Conservation (phyloP, 2,888 invertebrate genomes). For the Hesperia comma region DNA sequence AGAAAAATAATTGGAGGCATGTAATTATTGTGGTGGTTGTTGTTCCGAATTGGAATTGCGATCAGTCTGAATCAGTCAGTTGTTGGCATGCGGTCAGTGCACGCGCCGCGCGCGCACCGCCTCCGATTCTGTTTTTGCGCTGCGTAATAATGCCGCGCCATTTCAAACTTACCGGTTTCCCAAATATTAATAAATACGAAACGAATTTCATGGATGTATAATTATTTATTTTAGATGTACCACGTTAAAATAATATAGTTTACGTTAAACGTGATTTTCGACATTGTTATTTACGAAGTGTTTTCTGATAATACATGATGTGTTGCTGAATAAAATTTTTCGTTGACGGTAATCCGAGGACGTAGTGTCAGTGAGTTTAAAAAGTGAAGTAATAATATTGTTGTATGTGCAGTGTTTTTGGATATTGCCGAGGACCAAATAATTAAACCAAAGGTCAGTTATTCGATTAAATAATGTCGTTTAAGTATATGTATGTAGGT, state of each 20-base stretch:
- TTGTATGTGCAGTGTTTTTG: slow-evolving; percentile 25
- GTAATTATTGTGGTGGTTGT: slow-evolving; percentile 65
- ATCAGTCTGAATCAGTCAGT: slow-evolving; percentile 83
- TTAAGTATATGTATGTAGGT: not conserved
- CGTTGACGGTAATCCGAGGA: slow-evolving; percentile 27
- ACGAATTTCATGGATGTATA: slow-evolving; percentile 18
- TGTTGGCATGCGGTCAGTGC: slow-evolving; percentile 76
- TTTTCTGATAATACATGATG: not conserved
- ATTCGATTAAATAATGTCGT: slow-evolving; percentile 12
- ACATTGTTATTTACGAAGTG: slow-evolving; percentile 34
- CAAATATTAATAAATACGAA: slow-evolving; percentile 31
- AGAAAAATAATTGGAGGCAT: slow-evolving; percentile 73
- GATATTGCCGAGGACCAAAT: slow-evolving; percentile 16
- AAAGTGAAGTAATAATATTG: slow-evolving; percentile 21
- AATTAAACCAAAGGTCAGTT: slow-evolving; percentile 31
- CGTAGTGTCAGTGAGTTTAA: slow-evolving; percentile 21
- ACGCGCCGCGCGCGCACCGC: slow-evolving; percentile 78
- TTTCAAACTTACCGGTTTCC: slow-evolving; percentile 43
- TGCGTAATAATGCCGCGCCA: slow-evolving; percentile 51
- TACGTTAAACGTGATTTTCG: not conserved
- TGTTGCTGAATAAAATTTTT: slow-evolving; percentile 28
- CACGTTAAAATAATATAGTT: not conserved
- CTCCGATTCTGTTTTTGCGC: slow-evolving; percentile 60
- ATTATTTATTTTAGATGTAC: slow-evolving; percentile 43
- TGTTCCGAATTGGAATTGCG: slow-evolving; percentile 80